Conservation (phyloP, 2,797 vertebrate genomes). For the Gallirallus australis region DNA sequence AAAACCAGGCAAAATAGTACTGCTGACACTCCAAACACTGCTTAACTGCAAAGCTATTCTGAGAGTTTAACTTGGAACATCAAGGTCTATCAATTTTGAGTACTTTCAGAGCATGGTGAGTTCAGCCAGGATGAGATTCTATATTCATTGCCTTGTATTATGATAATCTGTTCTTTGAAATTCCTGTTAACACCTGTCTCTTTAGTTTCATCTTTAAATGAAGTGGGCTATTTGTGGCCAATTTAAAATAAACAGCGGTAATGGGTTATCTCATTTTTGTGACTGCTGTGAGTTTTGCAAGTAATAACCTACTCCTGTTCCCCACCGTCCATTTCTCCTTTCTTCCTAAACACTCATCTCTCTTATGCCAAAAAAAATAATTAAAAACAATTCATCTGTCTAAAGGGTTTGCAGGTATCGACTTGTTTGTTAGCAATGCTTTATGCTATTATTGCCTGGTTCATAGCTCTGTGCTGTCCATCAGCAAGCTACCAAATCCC, state of each 20-base stretch:
- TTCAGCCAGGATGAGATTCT: neutral
- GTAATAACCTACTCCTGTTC: neutral
- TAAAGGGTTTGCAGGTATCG: neutral
- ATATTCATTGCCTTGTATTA: neutral
- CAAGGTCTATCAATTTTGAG: neutral
- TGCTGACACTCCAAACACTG: neutral
- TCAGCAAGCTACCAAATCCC: neutral
- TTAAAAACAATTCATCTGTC: neutral
- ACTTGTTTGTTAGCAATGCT: neutral
- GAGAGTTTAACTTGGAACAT: neutral
- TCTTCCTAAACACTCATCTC: neutral
- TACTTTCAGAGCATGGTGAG: slow-evolving; percentile 4
- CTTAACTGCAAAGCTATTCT: neutral
- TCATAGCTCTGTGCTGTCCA: neutral
- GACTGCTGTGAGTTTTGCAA: neutral
- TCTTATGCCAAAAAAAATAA: neutral
- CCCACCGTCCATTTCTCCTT: neutral
- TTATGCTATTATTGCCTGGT: neutral
- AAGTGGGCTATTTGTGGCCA: neutral
- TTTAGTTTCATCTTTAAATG: slow-evolving; percentile 24
- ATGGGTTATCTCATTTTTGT: slow-evolving; percentile 26
- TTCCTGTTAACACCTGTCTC: slow-evolving; percentile 11
- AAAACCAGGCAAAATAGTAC: neutral
- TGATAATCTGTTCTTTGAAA: neutral
- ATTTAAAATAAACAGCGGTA: slow-evolving; percentile 51